Percentiles rank a stretch among this genome's conserved stretches.
Evolutionary conservation across 2,888 invertebrate genomes (phyloP).

Genomic region (Heliothis peltigera): DNA sequence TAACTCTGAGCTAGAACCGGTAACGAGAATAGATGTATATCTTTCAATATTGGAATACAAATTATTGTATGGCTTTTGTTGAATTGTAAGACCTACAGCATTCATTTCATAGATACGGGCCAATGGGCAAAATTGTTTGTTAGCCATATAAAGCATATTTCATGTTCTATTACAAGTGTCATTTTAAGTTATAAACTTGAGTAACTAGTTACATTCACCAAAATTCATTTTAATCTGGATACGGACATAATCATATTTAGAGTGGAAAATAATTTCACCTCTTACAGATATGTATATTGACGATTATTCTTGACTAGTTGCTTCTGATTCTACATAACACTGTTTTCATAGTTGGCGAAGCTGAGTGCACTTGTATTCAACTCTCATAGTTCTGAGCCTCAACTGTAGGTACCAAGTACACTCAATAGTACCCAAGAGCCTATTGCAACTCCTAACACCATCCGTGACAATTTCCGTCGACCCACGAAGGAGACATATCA

Average conservation of each 20-base stretch:
- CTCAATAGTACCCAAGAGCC: not conserved
- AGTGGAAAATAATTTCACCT: too few relatives aligned
- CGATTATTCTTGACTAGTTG: too few relatives aligned
- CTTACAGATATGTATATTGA: too few relatives aligned
- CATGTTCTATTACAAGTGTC: not conserved
- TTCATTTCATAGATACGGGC: not conserved
- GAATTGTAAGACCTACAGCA: conserved; percentile 1
- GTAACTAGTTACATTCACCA: too few relatives aligned
- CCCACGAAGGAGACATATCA: not conserved
- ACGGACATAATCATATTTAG: too few relatives aligned
- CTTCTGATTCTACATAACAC: too few relatives aligned
- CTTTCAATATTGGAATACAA: conserved; percentile 29
- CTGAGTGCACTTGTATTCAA: too few relatives aligned
- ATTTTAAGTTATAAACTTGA: too few relatives aligned
- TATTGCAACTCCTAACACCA: not conserved
- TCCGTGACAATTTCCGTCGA: not conserved
- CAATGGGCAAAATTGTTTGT: not conserved
- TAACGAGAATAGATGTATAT: conserved; percentile 21
- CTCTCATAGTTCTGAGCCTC: too few relatives aligned
- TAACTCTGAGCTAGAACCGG: conserved; percentile 38
- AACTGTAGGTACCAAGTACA: not conserved
- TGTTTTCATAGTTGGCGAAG: too few relatives aligned
- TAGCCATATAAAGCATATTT: not conserved
- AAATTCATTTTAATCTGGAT: too few relatives aligned
- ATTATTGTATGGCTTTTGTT: conserved; percentile 27